Evolutionary conservation across 2,113 vertebrate genomes (phyloP).

Genomic region (Callipepla squamata): DNA sequence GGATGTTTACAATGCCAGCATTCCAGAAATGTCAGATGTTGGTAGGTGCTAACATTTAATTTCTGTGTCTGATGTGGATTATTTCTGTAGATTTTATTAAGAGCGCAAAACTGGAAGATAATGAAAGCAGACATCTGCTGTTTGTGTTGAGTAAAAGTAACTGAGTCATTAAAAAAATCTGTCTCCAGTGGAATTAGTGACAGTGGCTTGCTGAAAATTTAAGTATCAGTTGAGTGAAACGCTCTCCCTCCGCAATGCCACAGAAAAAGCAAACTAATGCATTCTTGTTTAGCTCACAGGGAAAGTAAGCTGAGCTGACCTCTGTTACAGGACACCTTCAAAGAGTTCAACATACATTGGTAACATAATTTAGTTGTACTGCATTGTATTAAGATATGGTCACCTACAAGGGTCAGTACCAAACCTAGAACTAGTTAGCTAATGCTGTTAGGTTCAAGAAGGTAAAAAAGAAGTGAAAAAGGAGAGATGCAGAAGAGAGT

Average conservation of each 20-base stretch:
- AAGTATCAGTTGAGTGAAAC: neutral
- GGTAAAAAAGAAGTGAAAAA: neutral
- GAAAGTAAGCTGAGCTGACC: neutral
- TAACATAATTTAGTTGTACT: neutral
- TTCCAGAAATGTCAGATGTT: slow-evolving; percentile 94
- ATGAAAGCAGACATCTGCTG: neutral
- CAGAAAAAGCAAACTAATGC: neutral
- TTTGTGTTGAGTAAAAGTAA: neutral
- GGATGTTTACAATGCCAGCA: slow-evolving; percentile 87
- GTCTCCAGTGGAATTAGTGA: neutral
- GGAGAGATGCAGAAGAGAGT: neutral
- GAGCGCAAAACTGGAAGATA: neutral
- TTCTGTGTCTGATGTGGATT: neutral
- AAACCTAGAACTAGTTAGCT: neutral
- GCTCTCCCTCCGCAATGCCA: neutral
- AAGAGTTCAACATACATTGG: neutral
- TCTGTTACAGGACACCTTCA: neutral
- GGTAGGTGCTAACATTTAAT: slow-evolving; percentile 79
- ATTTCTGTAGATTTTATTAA: neutral
- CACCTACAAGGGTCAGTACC: neutral
- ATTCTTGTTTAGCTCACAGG: neutral
- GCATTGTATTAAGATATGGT: neutral
- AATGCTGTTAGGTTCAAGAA: neutral
- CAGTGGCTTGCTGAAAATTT: neutral
- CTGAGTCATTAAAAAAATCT: neutral